Percentiles rank a stretch among this genome's conserved stretches.
phyloP scores from a whole-genome alignment of 2,113 vertebrate species.

The Penelope pileata region DNA sequence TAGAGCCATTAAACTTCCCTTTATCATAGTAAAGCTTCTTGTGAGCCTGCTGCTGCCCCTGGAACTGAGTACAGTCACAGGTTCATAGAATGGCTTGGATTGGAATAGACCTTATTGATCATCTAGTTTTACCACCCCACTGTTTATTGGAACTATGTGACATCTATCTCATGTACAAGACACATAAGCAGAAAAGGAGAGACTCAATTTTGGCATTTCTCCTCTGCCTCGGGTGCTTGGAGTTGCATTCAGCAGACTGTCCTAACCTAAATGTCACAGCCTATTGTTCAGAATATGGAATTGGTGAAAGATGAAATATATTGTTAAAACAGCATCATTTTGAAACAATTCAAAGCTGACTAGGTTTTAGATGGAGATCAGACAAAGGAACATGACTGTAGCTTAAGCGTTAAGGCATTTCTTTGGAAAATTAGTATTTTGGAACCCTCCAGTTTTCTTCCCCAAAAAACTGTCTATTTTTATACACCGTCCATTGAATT shows the following conservation, averaged over 20 bases:
- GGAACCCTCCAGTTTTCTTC: background rate
- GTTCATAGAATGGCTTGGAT: background rate
- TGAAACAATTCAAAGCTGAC: background rate
- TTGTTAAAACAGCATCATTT: too few species aligned
- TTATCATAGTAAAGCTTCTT: background rate
- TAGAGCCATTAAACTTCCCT: background rate
- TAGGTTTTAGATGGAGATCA: background rate
- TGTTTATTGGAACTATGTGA: rapidly evolving
- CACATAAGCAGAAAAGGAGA: background rate
- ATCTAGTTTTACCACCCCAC: background rate
- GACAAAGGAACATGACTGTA: background rate
- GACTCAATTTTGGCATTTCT: background rate
- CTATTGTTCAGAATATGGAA: background rate
- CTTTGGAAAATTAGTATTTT: background rate
- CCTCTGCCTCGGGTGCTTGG: background rate
- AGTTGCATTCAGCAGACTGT: background rate
- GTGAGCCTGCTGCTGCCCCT: too few species aligned
- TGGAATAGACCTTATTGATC: background rate
- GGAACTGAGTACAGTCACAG: background rate
- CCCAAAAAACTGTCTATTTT: background rate
- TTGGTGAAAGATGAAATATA: background rate
- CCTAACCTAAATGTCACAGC: background rate
- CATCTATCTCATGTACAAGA: rapidly evolving
- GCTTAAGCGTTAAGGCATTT: background rate
- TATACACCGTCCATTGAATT: background rate